A percentile compares a stretch with the other conserved stretches of the same genome.
Evolutionary conservation across 2,888 invertebrate species (phyloP).

Genomic region (Metopia argyrocephala): DNA sequence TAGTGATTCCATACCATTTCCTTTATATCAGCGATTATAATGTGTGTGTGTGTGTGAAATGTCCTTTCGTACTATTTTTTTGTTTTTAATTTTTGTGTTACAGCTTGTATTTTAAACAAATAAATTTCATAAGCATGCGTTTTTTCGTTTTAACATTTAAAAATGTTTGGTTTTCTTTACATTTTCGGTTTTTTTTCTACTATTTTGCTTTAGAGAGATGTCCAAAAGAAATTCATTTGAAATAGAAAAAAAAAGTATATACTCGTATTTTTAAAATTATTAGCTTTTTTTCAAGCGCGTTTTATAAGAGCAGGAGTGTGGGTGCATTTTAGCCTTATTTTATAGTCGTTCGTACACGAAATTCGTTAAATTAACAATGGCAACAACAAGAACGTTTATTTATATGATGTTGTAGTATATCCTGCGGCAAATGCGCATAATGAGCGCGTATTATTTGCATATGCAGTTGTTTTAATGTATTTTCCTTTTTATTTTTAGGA

Average conservation of each 20-base stretch:
- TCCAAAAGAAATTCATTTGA: constrained; percentile 37
- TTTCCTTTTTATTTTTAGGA: constrained; percentile 43
- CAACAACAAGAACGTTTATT: constrained; percentile 62
- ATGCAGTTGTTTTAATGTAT: constrained; percentile 63
- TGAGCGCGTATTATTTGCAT: constrained; percentile 70
- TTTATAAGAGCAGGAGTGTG: neutral
- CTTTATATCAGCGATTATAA: constrained; percentile 65
- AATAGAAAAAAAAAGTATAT: too few relatives aligned
- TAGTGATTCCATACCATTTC: constrained; percentile 60
- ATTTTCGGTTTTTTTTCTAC: constrained; percentile 28
- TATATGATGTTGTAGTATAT: constrained; percentile 63
- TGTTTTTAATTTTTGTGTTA: neutral
- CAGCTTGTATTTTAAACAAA: constrained; percentile 69
- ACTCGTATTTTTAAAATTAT: constrained; percentile 75
- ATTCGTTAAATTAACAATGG: constrained; percentile 18
- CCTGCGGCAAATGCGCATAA: constrained; percentile 76
- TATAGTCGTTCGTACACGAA: neutral
- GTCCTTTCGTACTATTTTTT: constrained; percentile 25
- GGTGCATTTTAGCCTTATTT: neutral
- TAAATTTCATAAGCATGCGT: constrained; percentile 72
- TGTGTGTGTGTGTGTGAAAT: constrained; percentile 63
- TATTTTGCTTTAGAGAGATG: constrained; percentile 43
- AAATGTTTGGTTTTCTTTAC: constrained; percentile 5
- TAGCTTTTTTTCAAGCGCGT: constrained; percentile 68
- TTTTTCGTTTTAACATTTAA: constrained; percentile 47